Percentiles rank a stretch among this genome's conserved stretches.
Conservation (phyloP, 2,797 vertebrate species). For the Tokudaia muenninki region DNA sequence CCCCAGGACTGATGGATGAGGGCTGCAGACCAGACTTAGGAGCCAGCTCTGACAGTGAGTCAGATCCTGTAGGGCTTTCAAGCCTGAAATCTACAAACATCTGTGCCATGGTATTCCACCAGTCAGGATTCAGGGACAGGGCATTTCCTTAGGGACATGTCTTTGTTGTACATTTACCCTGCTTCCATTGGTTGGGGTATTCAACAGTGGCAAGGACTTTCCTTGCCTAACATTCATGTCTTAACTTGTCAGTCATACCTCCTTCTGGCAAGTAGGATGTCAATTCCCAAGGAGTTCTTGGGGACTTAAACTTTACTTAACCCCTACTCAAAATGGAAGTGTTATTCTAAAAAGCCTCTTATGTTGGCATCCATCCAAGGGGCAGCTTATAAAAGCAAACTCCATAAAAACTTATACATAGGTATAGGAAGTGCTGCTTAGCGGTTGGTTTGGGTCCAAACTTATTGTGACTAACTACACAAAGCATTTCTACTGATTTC, state of each 20-base stretch:
- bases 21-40: neutral
- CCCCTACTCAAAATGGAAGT: neutral
- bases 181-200: neutral
- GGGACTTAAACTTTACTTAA: neutral
- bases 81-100: neutral
- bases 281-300: neutral
- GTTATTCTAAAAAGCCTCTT: neutral
- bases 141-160: too few relatives aligned
- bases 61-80: neutral
- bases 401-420: neutral
- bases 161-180: neutral
- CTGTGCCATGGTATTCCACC: neutral
- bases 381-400: neutral
- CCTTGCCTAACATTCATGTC: too few relatives aligned
- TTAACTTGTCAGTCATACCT: neutral
- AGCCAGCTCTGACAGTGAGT: neutral
- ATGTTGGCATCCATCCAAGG: neutral
- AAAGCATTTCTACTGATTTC: neutral
- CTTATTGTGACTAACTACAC: neutral
- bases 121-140: neutral
- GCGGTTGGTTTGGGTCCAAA: neutral
- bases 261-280: neutral
- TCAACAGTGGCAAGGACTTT: neutral
- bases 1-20: neutral
- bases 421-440: neutral